A percentile compares a stretch with the other conserved stretches of the same genome.
Evolutionary conservation across 2,888 invertebrate genomes (phyloP).

Genomic region (Macrosiphum euphorbiae): DNA sequence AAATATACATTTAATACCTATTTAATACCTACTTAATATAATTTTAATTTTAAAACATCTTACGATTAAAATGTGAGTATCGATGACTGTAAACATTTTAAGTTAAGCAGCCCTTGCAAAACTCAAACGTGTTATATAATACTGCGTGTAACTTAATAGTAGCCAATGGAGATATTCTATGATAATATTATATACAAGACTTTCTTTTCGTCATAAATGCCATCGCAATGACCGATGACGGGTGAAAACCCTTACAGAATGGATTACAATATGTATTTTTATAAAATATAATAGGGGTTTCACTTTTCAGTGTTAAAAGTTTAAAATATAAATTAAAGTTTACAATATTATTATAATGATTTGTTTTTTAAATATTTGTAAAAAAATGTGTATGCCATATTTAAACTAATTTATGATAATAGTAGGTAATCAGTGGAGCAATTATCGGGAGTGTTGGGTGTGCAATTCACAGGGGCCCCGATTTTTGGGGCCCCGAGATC

Average conservation of each 20-base stretch:
- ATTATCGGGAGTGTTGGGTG: no score
- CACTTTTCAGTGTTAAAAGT: not conserved
- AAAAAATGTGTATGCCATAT: no score
- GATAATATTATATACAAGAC: not conserved
- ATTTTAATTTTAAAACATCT: not conserved
- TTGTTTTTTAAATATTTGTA: no score
- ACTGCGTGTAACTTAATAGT: not conserved
- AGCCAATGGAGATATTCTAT: not conserved
- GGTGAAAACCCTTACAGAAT: not conserved
- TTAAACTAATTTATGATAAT: no score
- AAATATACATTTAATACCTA: no score
- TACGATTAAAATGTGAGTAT: not conserved
- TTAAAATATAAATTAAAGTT: not conserved
- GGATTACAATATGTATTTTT: not conserved
- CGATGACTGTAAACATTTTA: not conserved
- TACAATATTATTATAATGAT: not conserved
- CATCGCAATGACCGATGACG: not conserved
- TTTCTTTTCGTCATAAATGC: not conserved
- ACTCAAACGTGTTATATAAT: not conserved
- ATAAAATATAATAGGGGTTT: not conserved
- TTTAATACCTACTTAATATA: no score
- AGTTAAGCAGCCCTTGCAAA: not conserved
- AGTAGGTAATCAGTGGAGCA: no score
- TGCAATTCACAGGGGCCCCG: no score
- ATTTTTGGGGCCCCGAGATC: no score